Evolutionary conservation across 2,797 vertebrate genomes (phyloP).

Genomic region (Chromobotia macracanthus): DNA sequence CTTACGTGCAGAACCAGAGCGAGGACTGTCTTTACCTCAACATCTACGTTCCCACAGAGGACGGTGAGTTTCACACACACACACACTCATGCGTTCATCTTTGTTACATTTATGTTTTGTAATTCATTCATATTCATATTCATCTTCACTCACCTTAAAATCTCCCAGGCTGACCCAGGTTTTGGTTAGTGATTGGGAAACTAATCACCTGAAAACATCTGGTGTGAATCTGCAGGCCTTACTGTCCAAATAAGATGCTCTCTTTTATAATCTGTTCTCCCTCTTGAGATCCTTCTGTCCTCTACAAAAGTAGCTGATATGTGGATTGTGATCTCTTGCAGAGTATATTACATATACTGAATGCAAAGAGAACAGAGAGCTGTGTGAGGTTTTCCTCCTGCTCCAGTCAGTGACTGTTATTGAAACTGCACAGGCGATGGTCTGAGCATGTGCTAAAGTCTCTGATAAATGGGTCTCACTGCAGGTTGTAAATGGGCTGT

Average conservation of each 20-base stretch:
- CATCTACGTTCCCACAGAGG: constrained; percentile 85
- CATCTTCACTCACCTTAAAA: constrained; percentile 13
- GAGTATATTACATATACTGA: constrained; percentile 2
- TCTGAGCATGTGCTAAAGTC: constrained; percentile 48
- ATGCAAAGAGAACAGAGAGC: constrained; percentile 14
- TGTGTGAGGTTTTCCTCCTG: neutral
- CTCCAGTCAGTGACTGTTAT: constrained; percentile 35
- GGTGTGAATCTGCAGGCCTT: neutral
- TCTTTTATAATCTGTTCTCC: constrained; percentile 13
- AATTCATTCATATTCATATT: constrained; percentile 2
- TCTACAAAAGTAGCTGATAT: constrained; percentile 10
- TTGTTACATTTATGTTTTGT: neutral
- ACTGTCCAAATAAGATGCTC: constrained; percentile 1
- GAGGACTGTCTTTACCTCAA: constrained; percentile 96
- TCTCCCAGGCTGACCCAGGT: neutral
- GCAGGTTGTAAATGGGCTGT: constrained; percentile 52
- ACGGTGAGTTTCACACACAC: constrained; percentile 71
- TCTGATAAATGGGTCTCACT: constrained; percentile 43
- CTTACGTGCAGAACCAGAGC: constrained; percentile 92
- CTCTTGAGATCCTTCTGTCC: constrained; percentile 13
- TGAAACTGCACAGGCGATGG: constrained; percentile 32
- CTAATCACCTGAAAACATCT: constrained; percentile 17
- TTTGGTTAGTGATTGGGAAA: neutral
- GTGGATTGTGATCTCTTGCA: neutral
- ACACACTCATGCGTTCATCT: constrained; percentile 10